Evolutionary conservation across 2,113 vertebrate species (phyloP).

Genomic region (Cyphomyrus plagiostoma): DNA sequence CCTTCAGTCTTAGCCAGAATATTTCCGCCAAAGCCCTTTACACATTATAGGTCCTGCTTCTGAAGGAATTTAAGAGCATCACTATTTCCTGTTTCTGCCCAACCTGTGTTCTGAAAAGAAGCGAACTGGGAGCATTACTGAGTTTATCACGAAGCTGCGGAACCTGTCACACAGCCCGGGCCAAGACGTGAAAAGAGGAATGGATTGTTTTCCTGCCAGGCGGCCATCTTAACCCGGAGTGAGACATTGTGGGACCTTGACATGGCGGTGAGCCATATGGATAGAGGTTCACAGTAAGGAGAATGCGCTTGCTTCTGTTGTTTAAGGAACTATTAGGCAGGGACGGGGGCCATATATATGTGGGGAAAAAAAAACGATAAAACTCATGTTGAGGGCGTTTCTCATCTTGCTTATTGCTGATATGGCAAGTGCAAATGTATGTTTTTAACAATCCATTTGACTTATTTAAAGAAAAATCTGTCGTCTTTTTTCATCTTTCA

Average conservation of each 20-base stretch:
- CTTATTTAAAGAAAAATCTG: background rate
- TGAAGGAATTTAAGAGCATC: background rate
- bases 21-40: background rate
- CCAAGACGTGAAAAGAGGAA: background rate
- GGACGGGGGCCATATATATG: background rate
- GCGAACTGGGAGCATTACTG: background rate
- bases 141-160: background rate
- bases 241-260: background rate
- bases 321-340: background rate
- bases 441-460: background rate
- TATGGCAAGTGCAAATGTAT: background rate
- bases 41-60: background rate
- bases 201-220: background rate
- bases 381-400: background rate
- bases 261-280: background rate
- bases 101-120: background rate
- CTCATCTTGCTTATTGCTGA: background rate
- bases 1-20: background rate
- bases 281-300: background rate
- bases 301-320: background rate
- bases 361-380: background rate
- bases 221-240: background rate
- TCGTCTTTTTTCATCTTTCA: background rate
- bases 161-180: background rate
- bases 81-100: background rate